Conservation (phyloP, 2,888 invertebrate genomes). For the Pherbina coryleti region DNA sequence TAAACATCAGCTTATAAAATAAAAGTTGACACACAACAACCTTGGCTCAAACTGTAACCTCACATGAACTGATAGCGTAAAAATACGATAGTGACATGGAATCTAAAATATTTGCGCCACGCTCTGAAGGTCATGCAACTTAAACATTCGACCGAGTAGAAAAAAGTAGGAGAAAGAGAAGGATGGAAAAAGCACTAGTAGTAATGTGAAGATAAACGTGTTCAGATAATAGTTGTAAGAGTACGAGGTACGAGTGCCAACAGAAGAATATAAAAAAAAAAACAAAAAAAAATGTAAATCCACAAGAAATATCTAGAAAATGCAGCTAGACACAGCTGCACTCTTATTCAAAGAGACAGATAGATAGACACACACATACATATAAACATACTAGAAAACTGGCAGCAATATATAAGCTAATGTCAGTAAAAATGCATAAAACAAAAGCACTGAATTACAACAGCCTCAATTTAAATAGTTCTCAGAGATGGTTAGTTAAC, state of each 20-base stretch:
- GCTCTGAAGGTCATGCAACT: constrained; percentile 34
- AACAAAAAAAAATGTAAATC: background rate
- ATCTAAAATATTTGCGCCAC: constrained; percentile 16
- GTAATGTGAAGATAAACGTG: constrained; percentile 17
- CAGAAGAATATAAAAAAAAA: background rate
- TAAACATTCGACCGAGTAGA: background rate
- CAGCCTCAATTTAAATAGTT: too few relatives aligned
- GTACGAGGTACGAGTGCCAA: background rate
- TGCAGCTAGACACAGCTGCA: background rate
- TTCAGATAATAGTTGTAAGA: background rate
- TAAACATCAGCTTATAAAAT: too few relatives aligned
- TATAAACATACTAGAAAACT: background rate
- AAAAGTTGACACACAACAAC: too few relatives aligned
- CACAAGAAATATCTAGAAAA: background rate
- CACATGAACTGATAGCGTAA: too few relatives aligned
- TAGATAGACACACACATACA: background rate
- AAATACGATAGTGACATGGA: background rate
- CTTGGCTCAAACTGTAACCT: too few relatives aligned
- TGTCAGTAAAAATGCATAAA: background rate
- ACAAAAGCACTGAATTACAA: background rate
- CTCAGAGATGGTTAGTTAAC: too few relatives aligned
- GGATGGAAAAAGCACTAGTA: background rate
- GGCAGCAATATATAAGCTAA: background rate
- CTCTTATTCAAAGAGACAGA: background rate
- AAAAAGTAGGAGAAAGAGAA: background rate